Percentiles rank a stretch among this genome's conserved stretches.
phyloP scores from a whole-genome alignment of 2,888 invertebrate genomes.

The Cantharis nigra region DNA sequence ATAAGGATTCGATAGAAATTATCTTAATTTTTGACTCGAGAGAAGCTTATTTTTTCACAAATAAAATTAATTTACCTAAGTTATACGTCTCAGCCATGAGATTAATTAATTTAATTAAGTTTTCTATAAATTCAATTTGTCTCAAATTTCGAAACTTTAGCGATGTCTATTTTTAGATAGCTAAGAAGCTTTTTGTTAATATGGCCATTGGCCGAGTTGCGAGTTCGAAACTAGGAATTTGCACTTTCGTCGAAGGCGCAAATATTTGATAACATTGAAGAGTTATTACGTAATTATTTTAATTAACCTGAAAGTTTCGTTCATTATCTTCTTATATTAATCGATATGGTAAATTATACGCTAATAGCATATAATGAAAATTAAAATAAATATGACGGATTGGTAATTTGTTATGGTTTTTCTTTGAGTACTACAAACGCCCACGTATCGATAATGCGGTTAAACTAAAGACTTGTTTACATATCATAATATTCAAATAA shows the following conservation, averaged over 20 bases:
- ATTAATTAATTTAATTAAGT: neutral
- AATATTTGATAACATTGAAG: neutral
- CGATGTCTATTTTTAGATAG: neutral
- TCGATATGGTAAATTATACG: neutral
- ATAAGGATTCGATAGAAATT: neutral
- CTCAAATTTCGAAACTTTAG: neutral
- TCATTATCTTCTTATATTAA: neutral
- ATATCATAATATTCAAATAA: constrained; percentile 12
- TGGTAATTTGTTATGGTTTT: constrained; percentile 5
- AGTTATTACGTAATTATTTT: neutral
- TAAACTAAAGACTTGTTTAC: constrained; percentile 9
- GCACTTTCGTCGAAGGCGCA: neutral
- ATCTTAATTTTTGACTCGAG: neutral
- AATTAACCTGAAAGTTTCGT: neutral
- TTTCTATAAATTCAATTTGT: neutral
- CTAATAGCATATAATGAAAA: neutral
- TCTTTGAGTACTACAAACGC: constrained; percentile 4
- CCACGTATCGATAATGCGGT: neutral
- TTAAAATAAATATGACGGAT: neutral
- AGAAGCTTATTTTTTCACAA: neutral
- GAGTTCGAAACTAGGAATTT: neutral
- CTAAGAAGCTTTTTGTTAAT: neutral
- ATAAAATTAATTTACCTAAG: neutral
- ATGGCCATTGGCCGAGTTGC: no score
- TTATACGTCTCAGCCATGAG: neutral